Base-by-base conservation (phyloP, 2,113 vertebrate species). In the Bostrychus sinensis region DNA sequence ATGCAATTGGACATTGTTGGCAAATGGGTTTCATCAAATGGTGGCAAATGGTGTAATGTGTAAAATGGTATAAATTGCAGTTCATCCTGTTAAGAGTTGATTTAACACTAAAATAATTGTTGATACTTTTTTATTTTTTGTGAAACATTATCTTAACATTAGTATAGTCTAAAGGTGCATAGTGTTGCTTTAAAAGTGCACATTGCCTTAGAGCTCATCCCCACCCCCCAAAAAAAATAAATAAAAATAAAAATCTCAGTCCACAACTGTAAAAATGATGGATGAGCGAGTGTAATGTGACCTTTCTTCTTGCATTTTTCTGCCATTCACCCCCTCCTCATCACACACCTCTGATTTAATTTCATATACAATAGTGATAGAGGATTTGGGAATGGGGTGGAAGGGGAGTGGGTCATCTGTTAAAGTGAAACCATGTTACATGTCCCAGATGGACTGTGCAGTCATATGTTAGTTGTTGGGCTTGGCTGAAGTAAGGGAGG, bases 241-340 rank as follows among this genome's bases (percentile, higher is more conserved):
- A 60, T 65, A 50, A 71, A 74, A 66, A 60, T 30, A 26, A 42
- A 80, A 82, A 39, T 73, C 59, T 66, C 54, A 60, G 70, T 50
- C 60, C 62, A 41, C 6, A 54, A 74, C 64, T 77, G 66, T 85
- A 65, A 81, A 84, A 75, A 82, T 89, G 89, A 91, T 91, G 69
- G 81, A 91, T 87, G 85, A 78, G 30, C 3, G 48, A 17, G 48
- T 83, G 79, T 84, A 88, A 88, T 72, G 19, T 48, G 70, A 89
- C 69, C 79, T 83, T 73, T 82, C 64, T 64, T 75, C 84, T 77
- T 68, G 66, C 84, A 78, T 82, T 86, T 89, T 62, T 68, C 53
- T 59, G 61, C 67, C 60, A 45, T 57, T 64, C 56, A 37, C 8
- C 58, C 26, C 70, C 56, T 30, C 59, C 42, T 53, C 53, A 26